Evolutionary conservation across 2,113 vertebrate species (phyloP).

Genomic region (Pipa parva): DNA sequence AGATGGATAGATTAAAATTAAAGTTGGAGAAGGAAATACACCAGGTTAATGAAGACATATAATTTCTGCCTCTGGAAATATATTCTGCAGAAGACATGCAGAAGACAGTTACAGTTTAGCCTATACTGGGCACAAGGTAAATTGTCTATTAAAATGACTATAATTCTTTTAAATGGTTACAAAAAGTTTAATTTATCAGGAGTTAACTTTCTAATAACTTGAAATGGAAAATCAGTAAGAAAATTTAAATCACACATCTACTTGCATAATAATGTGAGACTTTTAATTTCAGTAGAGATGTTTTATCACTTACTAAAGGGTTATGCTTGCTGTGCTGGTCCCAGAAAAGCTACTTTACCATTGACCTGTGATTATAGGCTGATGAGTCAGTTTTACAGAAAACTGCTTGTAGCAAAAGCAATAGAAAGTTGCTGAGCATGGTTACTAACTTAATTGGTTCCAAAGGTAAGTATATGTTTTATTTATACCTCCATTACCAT

Average conservation of each 20-base stretch:
- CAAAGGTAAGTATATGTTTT: conserved; percentile 62
- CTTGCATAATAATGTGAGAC: conserved; percentile 50
- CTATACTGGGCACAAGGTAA: conserved; percentile 45
- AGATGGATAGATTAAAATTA: background rate
- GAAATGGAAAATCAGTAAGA: conserved; percentile 42
- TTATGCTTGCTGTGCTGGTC: conserved; percentile 45
- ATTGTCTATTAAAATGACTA: conserved; percentile 46
- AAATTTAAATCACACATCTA: conserved; percentile 48
- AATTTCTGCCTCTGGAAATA: background rate
- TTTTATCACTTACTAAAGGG: conserved; percentile 38
- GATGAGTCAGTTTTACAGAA: conserved; percentile 59
- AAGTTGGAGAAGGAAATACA: conserved; percentile 44
- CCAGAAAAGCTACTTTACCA: conserved; percentile 21
- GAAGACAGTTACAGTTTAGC: conserved; percentile 43
- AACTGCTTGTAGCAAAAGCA: conserved; percentile 60
- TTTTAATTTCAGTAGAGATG: conserved; percentile 49
- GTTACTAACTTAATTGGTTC: conserved; percentile 61
- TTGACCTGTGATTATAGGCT: conserved; percentile 40
- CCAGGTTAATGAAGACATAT: conserved; percentile 23
- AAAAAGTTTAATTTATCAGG: conserved; percentile 53
- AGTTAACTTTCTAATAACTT: conserved; percentile 40
- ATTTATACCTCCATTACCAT: conserved; percentile 46
- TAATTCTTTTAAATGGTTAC: conserved; percentile 44
- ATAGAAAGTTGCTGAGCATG: conserved; percentile 72
- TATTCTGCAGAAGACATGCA: too few relatives aligned